Evolutionary conservation across 30 jellyfish, hydroid and myxozoan species (phyloP), one percentile per base, ranked within the genome.

Genomic region (Calvadosia cruxmelitensis): DNA sequence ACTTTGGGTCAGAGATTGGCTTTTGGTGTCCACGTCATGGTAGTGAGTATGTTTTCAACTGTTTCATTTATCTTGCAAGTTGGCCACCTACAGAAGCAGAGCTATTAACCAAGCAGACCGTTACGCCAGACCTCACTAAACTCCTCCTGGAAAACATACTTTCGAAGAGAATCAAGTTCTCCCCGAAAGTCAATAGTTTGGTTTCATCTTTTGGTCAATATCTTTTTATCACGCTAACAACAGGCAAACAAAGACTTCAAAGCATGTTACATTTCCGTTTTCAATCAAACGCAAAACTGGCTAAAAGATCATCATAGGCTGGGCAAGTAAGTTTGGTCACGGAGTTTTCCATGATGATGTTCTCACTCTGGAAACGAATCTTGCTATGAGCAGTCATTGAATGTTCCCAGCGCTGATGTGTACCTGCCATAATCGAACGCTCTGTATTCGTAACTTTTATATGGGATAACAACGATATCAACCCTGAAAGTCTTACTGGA

Each of bases 281-380:
- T 34, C 63, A 36, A 50, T 66, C 28, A 64, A 75, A 50, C 2
- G 53, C n/a, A 33, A 64, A 31, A 64, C 82, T 20, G 85, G 85
- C 28, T 75, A 72, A 2, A 64, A 63, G 29, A 50, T 34, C 26
- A 10, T 75, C 31, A 34, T 75, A 29, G 28, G 52, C 16, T 75
- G 85, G 85, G 31, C 66, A 28, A 64, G 66, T 72, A 75, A 63
- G 32, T 65, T 32, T 28, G 85, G 85, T n/a, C n/a, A n/a, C n/a
- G n/a, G n/a, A n/a, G n/a, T n/a, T n/a, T n/a, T n/a, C n/a, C n/a
- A n/a, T n/a, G n/a, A n/a, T n/a, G n/a, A n/a, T n/a, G n/a, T n/a
- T n/a, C n/a, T n/a, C n/a, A n/a, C n/a, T n/a, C n/a, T n/a, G n/a
- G n/a, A n/a, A n/a, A n/a, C n/a, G n/a, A n/a, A n/a, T n/a, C n/a